Evolutionary conservation across 2,888 invertebrate species (phyloP).

Genomic region (Plagiodera versicolora): DNA sequence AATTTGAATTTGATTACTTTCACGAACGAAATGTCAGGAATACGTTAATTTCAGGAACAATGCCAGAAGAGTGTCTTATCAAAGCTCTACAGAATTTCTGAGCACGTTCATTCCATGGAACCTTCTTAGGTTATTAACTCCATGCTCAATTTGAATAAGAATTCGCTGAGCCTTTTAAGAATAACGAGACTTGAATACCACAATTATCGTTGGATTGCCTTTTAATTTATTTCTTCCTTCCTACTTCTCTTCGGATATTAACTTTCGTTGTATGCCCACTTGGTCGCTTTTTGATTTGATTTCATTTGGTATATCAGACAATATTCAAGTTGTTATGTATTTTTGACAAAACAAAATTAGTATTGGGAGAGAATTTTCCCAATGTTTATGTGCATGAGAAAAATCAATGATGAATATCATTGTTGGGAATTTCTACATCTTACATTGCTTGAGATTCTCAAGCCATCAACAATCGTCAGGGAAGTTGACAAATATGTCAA

Average conservation of each 20-base stretch:
- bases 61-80: constrained; percentile 16
- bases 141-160: constrained; percentile 22
- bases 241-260: not conserved
- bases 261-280: not conserved
- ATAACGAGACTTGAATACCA: constrained; percentile 10
- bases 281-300: no score
- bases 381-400: no score
- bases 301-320: no score
- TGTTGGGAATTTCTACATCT: no score
- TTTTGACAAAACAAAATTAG: no score
- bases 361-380: no score
- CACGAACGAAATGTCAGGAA: not conserved
- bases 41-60: constrained; percentile 15
- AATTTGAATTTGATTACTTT: not conserved
- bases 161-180: constrained; percentile 25
- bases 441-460: no score
- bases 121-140: constrained; percentile 22
- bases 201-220: constrained; percentile 19
- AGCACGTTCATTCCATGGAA: constrained; percentile 22
- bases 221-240: constrained; percentile 19
- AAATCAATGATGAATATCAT: no score
- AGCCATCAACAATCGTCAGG: no score
- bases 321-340: no score
- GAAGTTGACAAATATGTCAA: no score
- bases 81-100: constrained; percentile 25